Evolutionary conservation across 2,888 invertebrate genomes (phyloP).

Genomic region (Dolomedes plantarius): DNA sequence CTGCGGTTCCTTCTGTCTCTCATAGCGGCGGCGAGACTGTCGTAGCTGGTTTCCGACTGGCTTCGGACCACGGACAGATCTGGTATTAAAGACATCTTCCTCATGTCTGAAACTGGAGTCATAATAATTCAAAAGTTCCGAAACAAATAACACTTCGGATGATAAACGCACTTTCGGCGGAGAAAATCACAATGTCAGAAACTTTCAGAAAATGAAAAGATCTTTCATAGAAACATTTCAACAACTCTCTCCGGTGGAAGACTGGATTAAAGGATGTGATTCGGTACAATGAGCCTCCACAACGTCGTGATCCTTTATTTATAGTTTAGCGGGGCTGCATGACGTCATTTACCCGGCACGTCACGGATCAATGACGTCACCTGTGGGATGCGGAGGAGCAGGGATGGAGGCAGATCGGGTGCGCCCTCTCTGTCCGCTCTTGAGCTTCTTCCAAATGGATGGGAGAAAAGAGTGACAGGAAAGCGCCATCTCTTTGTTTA

Average conservation of each 20-base stretch:
- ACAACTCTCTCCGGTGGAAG: conserved; percentile 5
- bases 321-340: conserved; percentile 2
- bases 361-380: conserved; percentile 16
- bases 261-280: conserved; percentile 41
- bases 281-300: conserved; percentile 2
- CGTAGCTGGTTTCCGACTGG: conserved; percentile 59
- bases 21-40: conserved; percentile 32
- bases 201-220: neutral
- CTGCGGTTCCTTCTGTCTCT: conserved; percentile 26
- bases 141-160: neutral
- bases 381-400: conserved; percentile 53
- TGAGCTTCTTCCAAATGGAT: conserved; percentile 19
- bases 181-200: neutral
- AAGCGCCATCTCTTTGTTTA: conserved; percentile 15
- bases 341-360: conserved; percentile 37
- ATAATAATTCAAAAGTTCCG: conserved; percentile 4
- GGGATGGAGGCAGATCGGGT: conserved; percentile 20
- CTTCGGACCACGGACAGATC: conserved; percentile 36
- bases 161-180: neutral
- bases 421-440: conserved; percentile 10
- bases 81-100: conserved; percentile 35
- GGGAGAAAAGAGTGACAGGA: conserved; percentile 6
- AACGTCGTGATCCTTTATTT: neutral
- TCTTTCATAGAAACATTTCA: neutral
- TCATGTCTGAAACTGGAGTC: conserved; percentile 46